Evolutionary conservation across 2,888 invertebrate genomes (phyloP).

Genomic region (Sphaerophoria taeniata): DNA sequence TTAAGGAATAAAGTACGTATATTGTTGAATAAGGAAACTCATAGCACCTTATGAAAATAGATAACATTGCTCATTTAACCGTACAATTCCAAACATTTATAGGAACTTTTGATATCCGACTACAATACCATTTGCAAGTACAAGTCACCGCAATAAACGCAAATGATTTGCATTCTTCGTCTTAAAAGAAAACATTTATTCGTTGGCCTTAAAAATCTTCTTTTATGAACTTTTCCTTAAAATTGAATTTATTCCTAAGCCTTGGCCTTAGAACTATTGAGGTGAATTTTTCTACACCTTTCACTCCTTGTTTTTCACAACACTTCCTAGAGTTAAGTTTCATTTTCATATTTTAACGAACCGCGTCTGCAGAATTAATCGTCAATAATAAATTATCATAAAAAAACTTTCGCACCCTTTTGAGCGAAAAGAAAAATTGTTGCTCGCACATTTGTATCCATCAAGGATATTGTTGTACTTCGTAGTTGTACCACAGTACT

Average conservation of each 20-base stretch:
- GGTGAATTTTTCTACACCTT: neutral
- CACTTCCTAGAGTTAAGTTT: neutral
- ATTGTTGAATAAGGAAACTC: no score
- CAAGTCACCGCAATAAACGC: no score
- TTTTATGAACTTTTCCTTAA: neutral
- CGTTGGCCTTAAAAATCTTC: no score
- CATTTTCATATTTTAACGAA: neutral
- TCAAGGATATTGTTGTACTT: slow-evolving; percentile 10
- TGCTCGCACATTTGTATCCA: slow-evolving; percentile 26
- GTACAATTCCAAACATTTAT: no score
- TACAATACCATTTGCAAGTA: no score
- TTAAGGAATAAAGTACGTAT: no score
- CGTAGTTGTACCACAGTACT: neutral
- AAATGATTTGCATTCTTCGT: no score
- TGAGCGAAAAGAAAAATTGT: slow-evolving; percentile 1
- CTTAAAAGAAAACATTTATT: no score
- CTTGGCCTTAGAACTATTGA: neutral
- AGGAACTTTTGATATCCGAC: no score
- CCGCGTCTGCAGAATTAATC: slow-evolving; percentile 13
- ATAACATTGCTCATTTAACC: no score
- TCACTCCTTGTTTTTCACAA: neutral
- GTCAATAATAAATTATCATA: slow-evolving; percentile 27
- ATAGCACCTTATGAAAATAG: no score
- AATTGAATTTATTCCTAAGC: neutral
- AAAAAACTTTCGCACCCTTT: slow-evolving; percentile 10